Base-by-base conservation (phyloP, 2,888 invertebrate genomes). In the Cabera pusaria region DNA sequence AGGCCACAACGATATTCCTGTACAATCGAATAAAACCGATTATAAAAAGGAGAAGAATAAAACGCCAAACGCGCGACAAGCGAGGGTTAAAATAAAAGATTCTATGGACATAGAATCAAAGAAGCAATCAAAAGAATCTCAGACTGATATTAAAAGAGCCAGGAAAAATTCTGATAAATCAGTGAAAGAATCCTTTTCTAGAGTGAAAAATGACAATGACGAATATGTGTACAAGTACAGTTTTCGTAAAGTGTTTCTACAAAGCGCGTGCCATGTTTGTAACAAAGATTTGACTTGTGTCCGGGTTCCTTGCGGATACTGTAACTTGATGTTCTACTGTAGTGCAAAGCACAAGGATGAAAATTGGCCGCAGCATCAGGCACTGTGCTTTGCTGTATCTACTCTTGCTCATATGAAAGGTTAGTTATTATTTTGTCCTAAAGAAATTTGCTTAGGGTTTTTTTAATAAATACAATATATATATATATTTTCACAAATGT, bases 281-380 rank as follows among this genome's bases (percentile, higher is more conserved):
- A 88, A 89, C 45, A 81, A 77, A 12, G 72, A 75, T 14, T 53
- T 90, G 39, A 63, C 52, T 20, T 62, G 72, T 1, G 37, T 54
- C 0, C 64, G 81, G 40, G 64, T 86, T 1, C 67, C 83, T 0
- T 86, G 89, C 46, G 69, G 71, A 31, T 84, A 79, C 26, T 94
- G 94, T 49, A 87, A 89, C 39, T 82, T 94, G 76, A 74, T 92
- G 6, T 91, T 90, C 35, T 94, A 94, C 57, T 94, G 94, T 61
- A 89, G 87, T 5, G 61, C 71, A 6, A 85, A 90, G 6, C 94
- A 94, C 55, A 91, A 90, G 61, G 89, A 90, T 27, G 84, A 90
- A 18, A 92, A 93, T 57, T 88, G 85, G 72, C 51, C 72, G 0
- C 72, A 79, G 19, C 94, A 94, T 61, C 90, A 90, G 32, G 85